phyloP scores from a whole-genome alignment of 2,888 invertebrate genomes.

The Brachyopa scutellaris region DNA sequence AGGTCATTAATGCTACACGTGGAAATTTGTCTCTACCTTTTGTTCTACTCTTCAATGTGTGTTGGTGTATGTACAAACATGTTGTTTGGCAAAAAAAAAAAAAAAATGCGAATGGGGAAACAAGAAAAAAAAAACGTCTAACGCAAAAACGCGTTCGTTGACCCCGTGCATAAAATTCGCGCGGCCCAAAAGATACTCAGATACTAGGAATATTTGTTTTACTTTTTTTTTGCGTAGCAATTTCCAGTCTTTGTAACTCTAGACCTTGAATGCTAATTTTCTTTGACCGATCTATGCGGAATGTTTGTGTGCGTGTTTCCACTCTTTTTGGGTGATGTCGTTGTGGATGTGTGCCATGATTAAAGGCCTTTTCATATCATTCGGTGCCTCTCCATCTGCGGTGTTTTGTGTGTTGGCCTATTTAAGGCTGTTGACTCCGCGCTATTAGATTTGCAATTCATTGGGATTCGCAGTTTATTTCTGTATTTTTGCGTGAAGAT shows the following conservation, averaged over 20 bases:
- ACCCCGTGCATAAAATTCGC: constrained; percentile 37
- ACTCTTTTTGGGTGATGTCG: constrained; percentile 28
- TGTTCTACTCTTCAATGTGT: constrained; percentile 4
- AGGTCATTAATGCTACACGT: too few relatives aligned
- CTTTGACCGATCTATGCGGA: background rate
- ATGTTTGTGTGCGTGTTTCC: constrained; percentile 22
- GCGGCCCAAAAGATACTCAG: background rate
- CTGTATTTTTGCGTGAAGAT: background rate
- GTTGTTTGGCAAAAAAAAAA: constrained; percentile 15
- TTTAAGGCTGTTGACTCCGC: constrained; percentile 45
- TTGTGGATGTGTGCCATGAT: constrained; percentile 31
- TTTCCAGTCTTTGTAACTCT: constrained; percentile 40
- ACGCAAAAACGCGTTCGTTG: constrained; percentile 35
- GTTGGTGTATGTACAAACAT: too few relatives aligned
- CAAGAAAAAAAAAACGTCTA: constrained; percentile 6
- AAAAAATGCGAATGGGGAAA: too few relatives aligned
- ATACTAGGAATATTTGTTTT: constrained; percentile 1
- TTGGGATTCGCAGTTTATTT: background rate
- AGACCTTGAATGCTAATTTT: constrained; percentile 65
- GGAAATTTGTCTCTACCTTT: constrained; percentile 11
- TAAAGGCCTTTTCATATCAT: constrained; percentile 8
- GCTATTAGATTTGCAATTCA: background rate
- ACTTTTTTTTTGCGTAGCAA: background rate
- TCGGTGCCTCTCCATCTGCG: background rate
- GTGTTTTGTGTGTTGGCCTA: constrained; percentile 21